These are phyloP conservation scores for Dendrocincla fuliginosa DNA, from an alignment of 2,797 vertebrate genomes.

Conservation along the genomic window DNA sequence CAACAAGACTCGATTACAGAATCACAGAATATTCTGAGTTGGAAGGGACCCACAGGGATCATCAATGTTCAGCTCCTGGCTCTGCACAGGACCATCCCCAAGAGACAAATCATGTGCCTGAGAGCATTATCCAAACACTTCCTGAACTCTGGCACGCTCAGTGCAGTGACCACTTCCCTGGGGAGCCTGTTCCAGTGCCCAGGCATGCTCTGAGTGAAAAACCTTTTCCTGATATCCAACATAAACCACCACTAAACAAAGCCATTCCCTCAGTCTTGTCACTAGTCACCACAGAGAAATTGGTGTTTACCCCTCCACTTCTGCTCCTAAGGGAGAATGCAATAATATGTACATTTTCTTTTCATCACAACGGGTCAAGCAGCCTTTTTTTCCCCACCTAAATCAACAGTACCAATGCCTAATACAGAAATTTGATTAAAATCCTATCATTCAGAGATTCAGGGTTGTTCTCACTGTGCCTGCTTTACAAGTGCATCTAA, in stretches of 20 bases:
- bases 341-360: not conserved
- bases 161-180: not conserved
- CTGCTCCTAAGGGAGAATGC: not conserved
- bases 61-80: not conserved
- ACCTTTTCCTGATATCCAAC: not conserved
- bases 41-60: not conserved
- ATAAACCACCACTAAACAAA: not conserved
- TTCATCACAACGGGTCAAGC: not conserved
- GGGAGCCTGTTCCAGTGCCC: not conserved
- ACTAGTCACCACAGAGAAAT: not conserved
- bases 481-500: not conserved
- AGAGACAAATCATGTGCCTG: rapidly evolving
- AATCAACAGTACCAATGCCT: not conserved
- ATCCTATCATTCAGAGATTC: not conserved
- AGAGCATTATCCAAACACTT: not conserved
- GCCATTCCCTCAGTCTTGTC: not conserved
- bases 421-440: not conserved
- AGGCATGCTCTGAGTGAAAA: not conserved
- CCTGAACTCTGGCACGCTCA: not conserved
- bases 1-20: not conserved
- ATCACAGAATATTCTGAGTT: not conserved
- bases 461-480: not conserved
- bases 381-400: not conserved
- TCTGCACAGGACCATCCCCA: not conserved
- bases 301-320: not conserved